Percentiles rank a stretch among this genome's conserved stretches.
Evolutionary conservation across 2,113 vertebrate genomes (phyloP).

Genomic region (Megaleporinus macrocephalus): DNA sequence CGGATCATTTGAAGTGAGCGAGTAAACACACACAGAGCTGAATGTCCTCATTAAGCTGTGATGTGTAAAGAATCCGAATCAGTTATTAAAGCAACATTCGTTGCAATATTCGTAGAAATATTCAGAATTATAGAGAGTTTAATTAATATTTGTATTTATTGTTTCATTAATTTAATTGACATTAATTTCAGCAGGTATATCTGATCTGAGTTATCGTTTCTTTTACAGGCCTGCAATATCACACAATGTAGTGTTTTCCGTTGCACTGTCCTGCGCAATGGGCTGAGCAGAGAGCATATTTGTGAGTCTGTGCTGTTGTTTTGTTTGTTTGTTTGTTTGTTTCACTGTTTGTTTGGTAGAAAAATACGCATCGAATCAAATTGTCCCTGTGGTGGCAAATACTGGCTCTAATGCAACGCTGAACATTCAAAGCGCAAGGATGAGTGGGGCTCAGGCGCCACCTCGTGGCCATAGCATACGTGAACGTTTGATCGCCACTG

Average conservation of each 20-base stretch:
- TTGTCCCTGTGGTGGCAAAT: background rate
- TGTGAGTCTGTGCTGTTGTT: background rate
- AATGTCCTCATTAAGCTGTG: too few species aligned
- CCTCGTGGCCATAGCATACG: background rate
- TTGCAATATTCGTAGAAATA: too few species aligned
- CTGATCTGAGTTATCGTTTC: too few species aligned
- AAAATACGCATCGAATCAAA: constrained; percentile 1
- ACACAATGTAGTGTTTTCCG: background rate
- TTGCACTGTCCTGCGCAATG: background rate
- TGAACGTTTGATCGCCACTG: too few species aligned
- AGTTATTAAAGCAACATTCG: too few species aligned
- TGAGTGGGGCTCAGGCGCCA: background rate
- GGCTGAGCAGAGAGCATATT: background rate
- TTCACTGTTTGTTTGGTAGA: background rate
- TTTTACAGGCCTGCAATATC: background rate
- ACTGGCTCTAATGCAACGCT: background rate
- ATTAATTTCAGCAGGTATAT: too few species aligned
- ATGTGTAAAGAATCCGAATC: too few species aligned
- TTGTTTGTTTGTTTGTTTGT: background rate
- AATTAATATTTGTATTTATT: too few species aligned
- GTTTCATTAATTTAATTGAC: too few species aligned
- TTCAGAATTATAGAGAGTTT: too few species aligned
- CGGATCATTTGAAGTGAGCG: too few species aligned
- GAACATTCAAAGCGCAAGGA: background rate
- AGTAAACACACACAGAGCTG: too few species aligned